These are phyloP conservation scores for Lacanobia wlatinum DNA, from an alignment of 2,888 invertebrate genomes.

Conservation along the genomic window DNA sequence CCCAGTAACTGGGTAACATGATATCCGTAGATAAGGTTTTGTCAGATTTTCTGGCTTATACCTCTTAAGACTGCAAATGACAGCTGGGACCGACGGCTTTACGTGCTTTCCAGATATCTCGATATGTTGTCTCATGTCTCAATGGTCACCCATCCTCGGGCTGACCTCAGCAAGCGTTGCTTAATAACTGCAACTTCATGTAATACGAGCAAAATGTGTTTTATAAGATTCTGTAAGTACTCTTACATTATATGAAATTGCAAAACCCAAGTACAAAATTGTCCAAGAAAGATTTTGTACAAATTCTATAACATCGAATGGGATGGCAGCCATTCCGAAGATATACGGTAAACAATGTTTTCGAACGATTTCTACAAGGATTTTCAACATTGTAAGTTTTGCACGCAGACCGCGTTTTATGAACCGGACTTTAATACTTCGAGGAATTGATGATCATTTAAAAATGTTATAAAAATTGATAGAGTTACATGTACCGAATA, in stretches of 20 bases:
- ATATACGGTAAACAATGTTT: conserved; percentile 69
- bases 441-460: conserved; percentile 43
- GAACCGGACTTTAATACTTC: conserved; percentile 50
- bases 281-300: conserved; percentile 55
- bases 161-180: background rate
- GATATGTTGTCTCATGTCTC: too few relatives aligned
- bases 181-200: background rate
- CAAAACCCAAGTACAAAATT: conserved; percentile 41
- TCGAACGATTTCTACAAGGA: conserved; percentile 52
- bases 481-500: conserved; percentile 14
- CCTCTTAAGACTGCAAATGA: background rate
- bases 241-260: conserved; percentile 26
- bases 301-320: conserved; percentile 63
- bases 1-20: background rate
- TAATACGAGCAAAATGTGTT: too few relatives aligned
- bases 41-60: too few relatives aligned
- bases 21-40: background rate
- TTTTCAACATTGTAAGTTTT: conserved; percentile 63
- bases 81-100: background rate
- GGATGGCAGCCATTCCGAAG: conserved; percentile 62
- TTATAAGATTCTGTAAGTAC: conserved; percentile 9
- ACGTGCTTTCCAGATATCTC: background rate
- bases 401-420: conserved; percentile 64
- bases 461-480: conserved; percentile 35
- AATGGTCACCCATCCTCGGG: too few relatives aligned